phyloP scores from a whole-genome alignment of 53 echinoderm and acorn worm genomes.

The Holothuria leucospilota region DNA sequence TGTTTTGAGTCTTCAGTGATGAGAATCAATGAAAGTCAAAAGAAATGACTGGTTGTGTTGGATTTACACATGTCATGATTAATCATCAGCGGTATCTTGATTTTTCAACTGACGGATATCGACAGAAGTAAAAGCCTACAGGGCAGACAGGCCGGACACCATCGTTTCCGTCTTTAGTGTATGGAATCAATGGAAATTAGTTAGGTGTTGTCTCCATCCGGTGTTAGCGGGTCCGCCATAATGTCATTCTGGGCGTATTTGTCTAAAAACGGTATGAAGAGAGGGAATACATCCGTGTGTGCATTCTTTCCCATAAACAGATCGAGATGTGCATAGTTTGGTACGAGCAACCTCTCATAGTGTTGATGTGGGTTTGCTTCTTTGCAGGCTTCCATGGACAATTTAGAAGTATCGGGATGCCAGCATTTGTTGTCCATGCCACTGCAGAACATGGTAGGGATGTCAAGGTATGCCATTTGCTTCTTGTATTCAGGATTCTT shows the following conservation, averaged over 20 bases:
- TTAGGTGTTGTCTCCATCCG: constrained; percentile 39
- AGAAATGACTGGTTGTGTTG: too few species aligned
- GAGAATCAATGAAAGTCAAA: background rate
- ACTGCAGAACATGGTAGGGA: constrained; percentile 73
- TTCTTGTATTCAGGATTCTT: constrained; percentile 49
- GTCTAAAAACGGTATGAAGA: constrained; percentile 71
- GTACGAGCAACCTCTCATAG: constrained; percentile 63
- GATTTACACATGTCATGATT: too few species aligned
- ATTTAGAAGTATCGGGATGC: constrained; percentile 57
- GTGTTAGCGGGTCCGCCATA: constrained; percentile 51
- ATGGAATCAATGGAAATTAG: too few species aligned
- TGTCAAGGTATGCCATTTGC: constrained; percentile 59
- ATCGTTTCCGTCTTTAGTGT: too few species aligned
- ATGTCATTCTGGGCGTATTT: constrained; percentile 35
- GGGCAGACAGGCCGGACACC: too few species aligned
- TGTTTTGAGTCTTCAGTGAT: too few species aligned
- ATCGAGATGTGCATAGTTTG: constrained; percentile 64
- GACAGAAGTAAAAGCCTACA: too few species aligned
- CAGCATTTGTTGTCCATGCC: constrained; percentile 72
- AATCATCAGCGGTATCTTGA: too few species aligned
- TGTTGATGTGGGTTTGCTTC: constrained; percentile 63
- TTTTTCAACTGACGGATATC: too few species aligned
- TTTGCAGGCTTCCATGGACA: constrained; percentile 53
- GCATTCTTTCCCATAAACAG: constrained; percentile 69
- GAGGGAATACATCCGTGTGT: constrained; percentile 63